Evolutionary conservation across 2,113 vertebrate genomes (phyloP).

Genomic region (Salvelinus namaycush): DNA sequence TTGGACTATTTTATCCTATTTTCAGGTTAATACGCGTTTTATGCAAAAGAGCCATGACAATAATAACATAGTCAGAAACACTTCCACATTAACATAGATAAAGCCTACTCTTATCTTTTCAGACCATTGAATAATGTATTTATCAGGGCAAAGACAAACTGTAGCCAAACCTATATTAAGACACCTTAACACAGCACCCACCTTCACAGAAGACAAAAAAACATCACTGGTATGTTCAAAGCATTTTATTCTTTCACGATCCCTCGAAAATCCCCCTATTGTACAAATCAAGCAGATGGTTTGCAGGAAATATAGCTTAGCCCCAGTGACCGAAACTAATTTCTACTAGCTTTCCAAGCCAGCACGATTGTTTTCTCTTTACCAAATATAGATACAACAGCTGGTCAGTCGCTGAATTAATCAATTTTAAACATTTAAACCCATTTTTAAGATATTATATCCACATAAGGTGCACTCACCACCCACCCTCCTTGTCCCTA

Average conservation of each 20-base stretch:
- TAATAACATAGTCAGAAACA: too few relatives aligned
- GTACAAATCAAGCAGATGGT: constrained; percentile 99
- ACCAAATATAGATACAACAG: constrained; percentile 89
- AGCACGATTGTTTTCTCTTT: constrained; percentile 90
- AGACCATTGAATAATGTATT: too few relatives aligned
- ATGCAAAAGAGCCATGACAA: too few relatives aligned
- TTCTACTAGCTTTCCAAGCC: constrained; percentile 89
- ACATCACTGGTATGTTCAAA: constrained; percentile 78
- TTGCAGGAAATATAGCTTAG: constrained; percentile 94
- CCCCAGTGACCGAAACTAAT: constrained; percentile 95
- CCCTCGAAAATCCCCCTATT: constrained; percentile 93
- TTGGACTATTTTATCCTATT: too few relatives aligned
- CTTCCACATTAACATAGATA: not conserved
- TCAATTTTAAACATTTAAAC: constrained; percentile 84
- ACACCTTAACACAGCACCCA: constrained; percentile 82
- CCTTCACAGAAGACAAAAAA: constrained; percentile 76
- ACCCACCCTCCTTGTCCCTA: constrained; percentile 54
- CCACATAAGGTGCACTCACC: constrained; percentile 59
- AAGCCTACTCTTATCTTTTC: not conserved
- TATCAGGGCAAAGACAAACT: too few relatives aligned
- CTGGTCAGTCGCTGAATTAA: constrained; percentile 92
- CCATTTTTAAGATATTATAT: constrained; percentile 96
- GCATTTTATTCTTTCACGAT: constrained; percentile 75
- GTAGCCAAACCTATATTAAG: constrained; percentile 64
- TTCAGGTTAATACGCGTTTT: too few relatives aligned